Base-by-base conservation (phyloP, 2,888 invertebrate genomes). In the Malachius bipustulatus region DNA sequence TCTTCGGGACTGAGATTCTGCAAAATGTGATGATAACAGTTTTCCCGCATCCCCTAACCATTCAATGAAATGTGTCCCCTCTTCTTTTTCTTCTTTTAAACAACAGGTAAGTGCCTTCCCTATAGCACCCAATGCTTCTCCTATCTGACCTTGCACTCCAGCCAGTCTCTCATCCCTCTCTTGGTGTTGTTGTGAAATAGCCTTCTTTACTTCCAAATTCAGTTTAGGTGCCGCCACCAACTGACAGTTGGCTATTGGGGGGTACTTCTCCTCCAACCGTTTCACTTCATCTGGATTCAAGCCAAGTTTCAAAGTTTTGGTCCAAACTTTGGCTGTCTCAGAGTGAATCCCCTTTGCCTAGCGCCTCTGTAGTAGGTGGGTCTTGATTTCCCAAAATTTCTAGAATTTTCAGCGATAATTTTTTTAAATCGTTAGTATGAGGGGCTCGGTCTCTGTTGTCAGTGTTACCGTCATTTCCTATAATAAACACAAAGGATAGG, bases 11-110 rank as follows among this genome's bases (percentile, higher is more conserved):
- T 8, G 8, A 6, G 29, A 8, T 6, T 29, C 29, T 6, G 29
- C 10, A 10, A 8, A 8, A 10, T 29, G 29, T 8, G 6, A 6
- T 8, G 29, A n/a, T 12, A 29, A 6, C 29, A 29, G 6, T 12
- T 10, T 29, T 6, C 29, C 29, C 10, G 29, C 29, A 29, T 29
- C 29, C n/a, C 29, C 29, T 12, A 29, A 29, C 6, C n/a, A 6
- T 10, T 10, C 29, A 10, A 29, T 29, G n/a, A 29, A 29, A n/a
- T 6, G 6, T 8, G 6, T 29, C 6, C 12, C 8, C 10, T 29
- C 8, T 12, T 29, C 29, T 10, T 10, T 6, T 8, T 29, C 10
- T 29, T 10, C 8, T 8, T 29, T 10, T 6, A 29, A 8, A 8
- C 6, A 29, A 12, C 6, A 10, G 10, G 29, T 8, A 6, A 29